phyloP scores from a whole-genome alignment of 2,113 vertebrate genomes.

The Syngnathus scovelli region DNA sequence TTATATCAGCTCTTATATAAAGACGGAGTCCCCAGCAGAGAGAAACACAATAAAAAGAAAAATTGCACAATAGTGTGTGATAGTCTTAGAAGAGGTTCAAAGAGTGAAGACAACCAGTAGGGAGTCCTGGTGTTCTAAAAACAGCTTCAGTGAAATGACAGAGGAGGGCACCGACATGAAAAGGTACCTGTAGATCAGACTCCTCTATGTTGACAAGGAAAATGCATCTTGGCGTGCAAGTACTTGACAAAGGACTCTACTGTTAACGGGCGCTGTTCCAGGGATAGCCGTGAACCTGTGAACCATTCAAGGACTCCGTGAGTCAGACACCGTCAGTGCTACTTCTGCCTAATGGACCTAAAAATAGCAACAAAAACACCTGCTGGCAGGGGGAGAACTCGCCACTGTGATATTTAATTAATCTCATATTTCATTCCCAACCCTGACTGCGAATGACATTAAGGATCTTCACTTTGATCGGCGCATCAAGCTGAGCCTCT shows the following conservation, averaged over 20 bases:
- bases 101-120: conserved; percentile 44
- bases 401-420: conserved; percentile 65
- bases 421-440: conserved; percentile 62
- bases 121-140: conserved; percentile 63
- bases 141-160: conserved; percentile 58
- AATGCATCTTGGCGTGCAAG: conserved; percentile 64
- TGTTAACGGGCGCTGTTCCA: conserved; percentile 42
- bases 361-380: conserved; percentile 71
- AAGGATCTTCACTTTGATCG: conserved; percentile 64
- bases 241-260: conserved; percentile 56
- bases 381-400: conserved; percentile 58
- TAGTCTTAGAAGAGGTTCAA: conserved; percentile 52
- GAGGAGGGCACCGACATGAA: conserved; percentile 40
- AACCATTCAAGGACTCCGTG: conserved; percentile 54
- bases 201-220: conserved; percentile 55
- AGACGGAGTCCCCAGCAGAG: conserved; percentile 55
- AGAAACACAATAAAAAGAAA: conserved; percentile 36
- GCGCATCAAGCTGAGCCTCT: conserved; percentile 42
- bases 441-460: conserved; percentile 55
- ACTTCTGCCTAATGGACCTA: conserved; percentile 64
- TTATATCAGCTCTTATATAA: conserved; percentile 70
- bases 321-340: conserved; percentile 55
- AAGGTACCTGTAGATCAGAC: conserved; percentile 64
- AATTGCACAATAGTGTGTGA: conserved; percentile 26
- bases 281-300: conserved; percentile 50